Conservation (phyloP, 2,113 vertebrate species). For the Oreocharis arfaki region DNA sequence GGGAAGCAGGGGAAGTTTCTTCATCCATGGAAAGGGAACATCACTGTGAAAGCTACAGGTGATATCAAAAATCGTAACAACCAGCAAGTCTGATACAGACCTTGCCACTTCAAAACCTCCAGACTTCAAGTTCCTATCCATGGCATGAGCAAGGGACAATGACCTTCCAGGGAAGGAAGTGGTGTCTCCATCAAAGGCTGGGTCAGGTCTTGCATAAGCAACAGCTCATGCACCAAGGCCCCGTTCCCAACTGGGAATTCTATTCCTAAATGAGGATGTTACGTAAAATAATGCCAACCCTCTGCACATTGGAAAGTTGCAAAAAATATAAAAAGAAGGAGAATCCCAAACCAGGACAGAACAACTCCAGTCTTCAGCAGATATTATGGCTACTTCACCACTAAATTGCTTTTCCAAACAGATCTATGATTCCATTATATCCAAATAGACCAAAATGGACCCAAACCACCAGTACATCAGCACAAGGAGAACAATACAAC, state of each 20-base stretch:
- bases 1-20: background rate
- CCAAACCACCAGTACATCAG: background rate
- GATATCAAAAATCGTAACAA: rapidly evolving
- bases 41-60: background rate
- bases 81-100: background rate
- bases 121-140: background rate
- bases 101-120: background rate
- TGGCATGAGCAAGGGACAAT: background rate
- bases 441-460: background rate
- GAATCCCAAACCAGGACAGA: background rate
- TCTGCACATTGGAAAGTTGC: background rate
- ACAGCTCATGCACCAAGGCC: background rate
- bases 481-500: background rate
- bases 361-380: background rate
- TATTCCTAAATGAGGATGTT: background rate
- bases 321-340: background rate
- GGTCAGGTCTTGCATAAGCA: background rate
- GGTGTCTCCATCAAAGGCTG: background rate
- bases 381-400: background rate
- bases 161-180: background rate
- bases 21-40: background rate
- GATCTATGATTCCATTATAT: background rate
- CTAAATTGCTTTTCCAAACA: background rate
- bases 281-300: rapidly evolving
- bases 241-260: background rate